Conservation (phyloP, 2,797 vertebrate genomes). For the Sebastes diaconus region DNA sequence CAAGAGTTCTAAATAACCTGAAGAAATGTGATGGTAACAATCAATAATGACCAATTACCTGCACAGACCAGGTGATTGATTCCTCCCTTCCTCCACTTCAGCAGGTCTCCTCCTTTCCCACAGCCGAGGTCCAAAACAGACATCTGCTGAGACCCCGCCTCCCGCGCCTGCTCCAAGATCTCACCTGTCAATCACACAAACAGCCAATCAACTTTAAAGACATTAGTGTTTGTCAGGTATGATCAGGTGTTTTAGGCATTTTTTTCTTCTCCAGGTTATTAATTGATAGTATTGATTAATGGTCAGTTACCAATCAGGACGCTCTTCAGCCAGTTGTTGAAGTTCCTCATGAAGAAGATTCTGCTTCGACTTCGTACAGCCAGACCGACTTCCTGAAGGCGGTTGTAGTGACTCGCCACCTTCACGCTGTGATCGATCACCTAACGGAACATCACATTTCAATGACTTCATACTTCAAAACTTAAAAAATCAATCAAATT, state of each 20-base stretch:
- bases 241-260: not conserved
- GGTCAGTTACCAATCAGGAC: conserved; percentile 89
- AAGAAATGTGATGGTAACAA: not conserved
- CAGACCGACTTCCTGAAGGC: conserved; percentile 91
- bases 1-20: not conserved
- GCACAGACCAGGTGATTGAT: conserved; percentile 93
- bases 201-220: not conserved
- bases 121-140: conserved; percentile 94
- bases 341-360: conserved; percentile 97
- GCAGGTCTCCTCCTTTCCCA: conserved; percentile 97
- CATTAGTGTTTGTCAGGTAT: not conserved
- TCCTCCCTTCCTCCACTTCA: conserved; percentile 95
- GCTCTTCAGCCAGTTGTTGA: conserved; percentile 99
- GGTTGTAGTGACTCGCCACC: conserved; percentile 95
- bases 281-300: not conserved
- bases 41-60: conserved; percentile 73
- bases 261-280: not conserved
- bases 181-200: conserved; percentile 57
- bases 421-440: conserved; percentile 83
- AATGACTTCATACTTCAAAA: not conserved
- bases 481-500: not conserved
- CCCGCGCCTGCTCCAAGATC: conserved; percentile 86
- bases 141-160: conserved; percentile 67
- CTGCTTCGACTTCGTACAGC: conserved; percentile 90
- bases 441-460: conserved; percentile 1